Percentiles rank a stretch among this genome's conserved stretches.
Evolutionary conservation across 2,797 vertebrate species (phyloP).

Genomic region (Tangara arthus): DNA sequence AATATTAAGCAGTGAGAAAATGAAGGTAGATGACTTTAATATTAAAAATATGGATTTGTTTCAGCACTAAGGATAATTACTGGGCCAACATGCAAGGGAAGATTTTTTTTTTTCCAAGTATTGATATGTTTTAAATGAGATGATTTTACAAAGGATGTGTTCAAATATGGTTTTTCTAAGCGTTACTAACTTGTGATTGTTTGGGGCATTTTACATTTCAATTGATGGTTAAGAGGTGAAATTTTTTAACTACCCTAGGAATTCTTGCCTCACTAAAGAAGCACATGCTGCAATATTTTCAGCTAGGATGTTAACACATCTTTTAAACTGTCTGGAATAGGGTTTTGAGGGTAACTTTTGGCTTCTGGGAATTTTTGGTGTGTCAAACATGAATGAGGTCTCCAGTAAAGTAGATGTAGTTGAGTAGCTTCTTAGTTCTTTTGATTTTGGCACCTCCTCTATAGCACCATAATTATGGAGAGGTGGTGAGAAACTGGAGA

Average conservation of each 20-base stretch:
- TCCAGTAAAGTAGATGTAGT: background rate
- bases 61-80: background rate
- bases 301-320: background rate
- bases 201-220: background rate
- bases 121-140: background rate
- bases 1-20: background rate
- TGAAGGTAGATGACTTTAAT: background rate
- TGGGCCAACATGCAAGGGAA: background rate
- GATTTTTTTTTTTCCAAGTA: background rate
- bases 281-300: background rate
- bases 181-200: background rate
- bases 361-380: background rate
- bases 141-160: background rate
- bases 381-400: background rate
- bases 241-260: background rate
- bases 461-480: background rate
- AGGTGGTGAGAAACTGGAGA: background rate
- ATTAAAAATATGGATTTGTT: background rate
- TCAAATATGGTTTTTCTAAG: background rate
- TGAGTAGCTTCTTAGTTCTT: background rate
- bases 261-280: background rate
- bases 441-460: background rate
- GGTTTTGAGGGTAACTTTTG: background rate
- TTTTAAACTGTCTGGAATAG: background rate
- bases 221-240: background rate